Evolutionary conservation across 2,797 vertebrate species (phyloP), one percentile per base, ranked within the genome.

Genomic region (Crotalus adamanteus): DNA sequence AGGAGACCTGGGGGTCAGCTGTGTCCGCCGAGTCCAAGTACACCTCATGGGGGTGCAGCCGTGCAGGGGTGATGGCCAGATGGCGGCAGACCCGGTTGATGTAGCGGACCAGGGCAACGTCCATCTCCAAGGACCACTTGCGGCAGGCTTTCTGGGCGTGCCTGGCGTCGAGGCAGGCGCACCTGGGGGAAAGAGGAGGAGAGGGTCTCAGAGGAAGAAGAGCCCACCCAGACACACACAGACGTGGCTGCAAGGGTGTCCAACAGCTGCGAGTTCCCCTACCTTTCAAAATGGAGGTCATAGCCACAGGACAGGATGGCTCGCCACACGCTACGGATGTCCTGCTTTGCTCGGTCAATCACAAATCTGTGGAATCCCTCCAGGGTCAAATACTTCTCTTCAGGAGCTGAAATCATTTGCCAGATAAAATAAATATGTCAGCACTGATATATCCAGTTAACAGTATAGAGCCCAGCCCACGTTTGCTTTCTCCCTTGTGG

Each of bases 241-340:
- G 28, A 4, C 1, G 18, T n/a, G 2, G 8, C 25, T 6, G 18
- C 22, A n/a, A 7, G 28, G 1, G 55, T 59, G 37, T 26, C 18
- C 65, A 4, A 4, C 11, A 3, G 31, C n/a, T 26, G 37, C 2
- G 1, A 2, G 3, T 47, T 47, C 42, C 20, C 93, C 93, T 90
- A 99, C 99, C 99, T 99, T 97, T 99, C 99, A 95, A 99, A 99
- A 94, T 99, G 99, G 47, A 99, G 98, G 94, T 99, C 99, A 4
- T 99, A 99, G 3, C 99, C 99, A 31, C 99, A 99, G 88, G 99
- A 98, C 94, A 99, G 95, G 95, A 99, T 98, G 2, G 99, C 99
- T 95, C 99, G 98, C 99, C 99, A 99, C 93, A 99, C 98, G 0
- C 99, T 99, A 0, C 99, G 99, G 96, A 99, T 99, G 96, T 99